Conservation (phyloP, 2,797 vertebrate species). For the Otolemur crassicaudatus region DNA sequence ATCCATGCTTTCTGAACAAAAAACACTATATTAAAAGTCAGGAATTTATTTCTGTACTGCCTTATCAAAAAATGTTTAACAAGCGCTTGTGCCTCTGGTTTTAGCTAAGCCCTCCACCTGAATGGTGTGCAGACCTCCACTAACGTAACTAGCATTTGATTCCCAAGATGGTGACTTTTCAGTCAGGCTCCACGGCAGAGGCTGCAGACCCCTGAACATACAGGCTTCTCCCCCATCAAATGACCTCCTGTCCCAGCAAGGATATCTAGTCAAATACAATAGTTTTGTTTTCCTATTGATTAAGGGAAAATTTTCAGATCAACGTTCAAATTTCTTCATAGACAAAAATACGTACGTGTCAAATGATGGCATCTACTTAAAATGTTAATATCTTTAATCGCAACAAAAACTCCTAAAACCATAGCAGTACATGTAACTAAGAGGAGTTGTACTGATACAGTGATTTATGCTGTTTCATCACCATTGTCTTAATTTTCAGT, state of each 20-base stretch:
- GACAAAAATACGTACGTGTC: not conserved
- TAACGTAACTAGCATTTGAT: not conserved
- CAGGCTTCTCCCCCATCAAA: not conserved
- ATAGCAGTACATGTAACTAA: not conserved
- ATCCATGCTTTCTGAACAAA: not conserved
- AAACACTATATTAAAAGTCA: not conserved
- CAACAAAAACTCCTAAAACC: not conserved
- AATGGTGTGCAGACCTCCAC: accelerated
- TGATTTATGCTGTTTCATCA: not conserved
- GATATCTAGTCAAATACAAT: not conserved
- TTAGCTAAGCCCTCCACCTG: not conserved
- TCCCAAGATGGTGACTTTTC: not conserved
- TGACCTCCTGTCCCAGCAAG: not conserved
- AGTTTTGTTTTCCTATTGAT: not conserved
- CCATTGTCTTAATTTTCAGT: not conserved
- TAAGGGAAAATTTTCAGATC: not conserved
- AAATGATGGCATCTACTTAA: conserved; percentile 14
- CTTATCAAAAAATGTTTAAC: not conserved
- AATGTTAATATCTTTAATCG: not conserved
- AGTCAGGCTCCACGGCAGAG: not conserved
- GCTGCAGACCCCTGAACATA: too few relatives aligned
- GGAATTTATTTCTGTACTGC: not conserved
- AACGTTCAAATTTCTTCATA: conserved; percentile 8
- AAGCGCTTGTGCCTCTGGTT: not conserved
- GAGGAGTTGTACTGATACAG: accelerated